Conservation (phyloP, 2,888 invertebrate species). For the Eupithecia dodoneata region DNA sequence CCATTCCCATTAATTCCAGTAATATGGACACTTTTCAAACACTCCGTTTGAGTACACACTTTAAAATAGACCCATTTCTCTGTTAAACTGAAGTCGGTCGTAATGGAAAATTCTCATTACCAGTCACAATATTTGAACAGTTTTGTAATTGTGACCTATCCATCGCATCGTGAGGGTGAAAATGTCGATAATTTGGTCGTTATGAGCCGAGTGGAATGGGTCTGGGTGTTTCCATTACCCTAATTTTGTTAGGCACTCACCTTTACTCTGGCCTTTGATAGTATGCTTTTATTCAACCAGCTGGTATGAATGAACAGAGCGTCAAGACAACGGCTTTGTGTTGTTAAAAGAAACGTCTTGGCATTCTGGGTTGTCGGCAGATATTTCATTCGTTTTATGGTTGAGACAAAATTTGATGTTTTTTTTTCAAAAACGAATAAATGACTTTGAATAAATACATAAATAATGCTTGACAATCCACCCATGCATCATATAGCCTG, state of each 20-base stretch:
- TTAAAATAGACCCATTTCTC: background rate
- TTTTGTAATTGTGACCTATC: conserved; percentile 21
- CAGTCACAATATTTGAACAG: conserved; percentile 25
- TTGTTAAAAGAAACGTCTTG: conserved; percentile 1
- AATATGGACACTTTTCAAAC: conserved; percentile 5
- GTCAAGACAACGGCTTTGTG: conserved; percentile 20
- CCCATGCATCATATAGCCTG: too few relatives aligned
- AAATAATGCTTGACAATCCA: too few relatives aligned
- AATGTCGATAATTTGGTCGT: conserved; percentile 42
- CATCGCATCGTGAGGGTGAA: conserved; percentile 19
- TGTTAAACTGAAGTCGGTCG: conserved; percentile 5
- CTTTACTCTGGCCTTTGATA: conserved; percentile 11
- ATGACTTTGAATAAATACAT: too few relatives aligned
- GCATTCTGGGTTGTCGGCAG: background rate
- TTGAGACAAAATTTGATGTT: too few relatives aligned
- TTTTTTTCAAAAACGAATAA: too few relatives aligned
- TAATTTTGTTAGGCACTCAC: conserved; percentile 37
- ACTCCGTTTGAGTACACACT: background rate
- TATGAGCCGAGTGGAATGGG: conserved; percentile 41
- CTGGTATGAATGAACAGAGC: conserved; percentile 12
- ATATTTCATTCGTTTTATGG: background rate
- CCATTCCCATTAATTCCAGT: background rate
- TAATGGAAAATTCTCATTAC: conserved; percentile 27
- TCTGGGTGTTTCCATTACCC: conserved; percentile 39
- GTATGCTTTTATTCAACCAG: conserved; percentile 7